Evolutionary conservation across 2,113 vertebrate genomes (phyloP), one percentile per base, ranked within the genome.

Genomic region (Ancistrus triradiatus): DNA sequence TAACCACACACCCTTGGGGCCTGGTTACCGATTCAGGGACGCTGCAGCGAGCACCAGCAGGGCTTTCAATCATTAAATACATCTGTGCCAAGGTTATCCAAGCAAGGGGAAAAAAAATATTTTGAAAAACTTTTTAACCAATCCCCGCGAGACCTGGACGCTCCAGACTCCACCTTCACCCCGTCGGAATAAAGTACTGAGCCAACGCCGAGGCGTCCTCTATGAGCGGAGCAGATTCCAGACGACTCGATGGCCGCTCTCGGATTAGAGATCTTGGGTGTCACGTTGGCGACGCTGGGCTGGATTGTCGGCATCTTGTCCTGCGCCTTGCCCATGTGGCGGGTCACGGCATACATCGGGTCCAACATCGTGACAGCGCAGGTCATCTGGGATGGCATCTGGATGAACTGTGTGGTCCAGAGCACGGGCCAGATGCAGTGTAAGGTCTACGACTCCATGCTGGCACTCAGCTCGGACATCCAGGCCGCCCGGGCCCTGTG

Each of bases 251-350:
- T 89, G 86, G 74, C 84, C 80, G 91, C 92, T 6, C 79, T 85
- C 75, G 94, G 91, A 52, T 74, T 95, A 77, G 93, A 98, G 87
- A 91, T 97, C 53, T 69, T 90, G 0, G 95, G 92, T 1, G 75
- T 91, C 62, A 18, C 76, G 40, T 79, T 98, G 56, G 86, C 88
- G 0, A 71, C 89, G 48, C 47, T 98, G 64, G 95, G 95, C 14
- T 94, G 93, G 93, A 61, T 95, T 52, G 81, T 79, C 51, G 80
- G 81, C 71, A 86, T 93, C 37, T 38, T 90, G 2, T 86, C 89
- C 51, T 97, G 94, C 1, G 83, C 82, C 0, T 38, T 98, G 73
- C 95, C 95, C 67, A 93, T 91, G 91, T 98, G 95, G 95, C 83
- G 81, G 13, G 93, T 95, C 53, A 83, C 93, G 0, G 92, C 94